Evolutionary conservation across 1,140 invertebrate species (phyloP).

Genomic region (Habropoda laboriosa): DNA sequence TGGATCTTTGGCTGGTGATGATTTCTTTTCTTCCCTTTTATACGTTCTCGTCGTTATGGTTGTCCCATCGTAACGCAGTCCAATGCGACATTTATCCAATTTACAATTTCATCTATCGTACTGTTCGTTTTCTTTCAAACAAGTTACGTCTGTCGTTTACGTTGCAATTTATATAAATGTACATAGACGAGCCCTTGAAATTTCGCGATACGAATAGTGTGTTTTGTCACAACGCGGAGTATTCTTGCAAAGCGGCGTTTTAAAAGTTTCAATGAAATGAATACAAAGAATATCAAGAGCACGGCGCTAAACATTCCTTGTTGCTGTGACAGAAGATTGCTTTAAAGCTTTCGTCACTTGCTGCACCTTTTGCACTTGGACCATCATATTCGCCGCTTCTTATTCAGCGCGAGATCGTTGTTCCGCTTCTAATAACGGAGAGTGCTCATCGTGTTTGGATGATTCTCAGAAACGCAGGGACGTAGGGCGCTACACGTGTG

Average conservation of each 20-base stretch:
- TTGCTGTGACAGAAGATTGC: slow-evolving; percentile 15
- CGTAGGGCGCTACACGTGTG: background rate
- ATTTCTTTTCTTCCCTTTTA: background rate
- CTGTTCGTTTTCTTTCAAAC: too few species aligned
- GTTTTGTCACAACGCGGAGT: too few species aligned
- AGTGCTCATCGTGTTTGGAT: slow-evolving; percentile 58
- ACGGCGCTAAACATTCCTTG: background rate
- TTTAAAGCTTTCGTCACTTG: slow-evolving; percentile 23
- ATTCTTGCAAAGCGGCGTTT: background rate
- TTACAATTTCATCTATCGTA: too few species aligned
- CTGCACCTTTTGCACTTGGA: slow-evolving; percentile 36
- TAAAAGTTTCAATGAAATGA: background rate
- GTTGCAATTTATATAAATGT: too few species aligned
- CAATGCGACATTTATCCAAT: too few species aligned
- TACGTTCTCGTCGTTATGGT: too few species aligned
- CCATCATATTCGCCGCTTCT: slow-evolving; percentile 34
- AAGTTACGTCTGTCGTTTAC: too few species aligned
- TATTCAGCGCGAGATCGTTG: slow-evolving; percentile 50
- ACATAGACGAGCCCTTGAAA: too few species aligned
- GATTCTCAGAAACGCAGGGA: slow-evolving; percentile 29
- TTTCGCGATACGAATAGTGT: too few species aligned
- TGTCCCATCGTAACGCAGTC: too few species aligned
- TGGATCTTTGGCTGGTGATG: slow-evolving; percentile 10
- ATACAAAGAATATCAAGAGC: background rate
- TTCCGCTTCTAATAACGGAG: slow-evolving; percentile 62